A percentile compares a stretch with the other conserved stretches of the same genome.
phyloP scores from a whole-genome alignment of 1,140 invertebrate genomes.

The Macrotrachela quadricornifera region DNA sequence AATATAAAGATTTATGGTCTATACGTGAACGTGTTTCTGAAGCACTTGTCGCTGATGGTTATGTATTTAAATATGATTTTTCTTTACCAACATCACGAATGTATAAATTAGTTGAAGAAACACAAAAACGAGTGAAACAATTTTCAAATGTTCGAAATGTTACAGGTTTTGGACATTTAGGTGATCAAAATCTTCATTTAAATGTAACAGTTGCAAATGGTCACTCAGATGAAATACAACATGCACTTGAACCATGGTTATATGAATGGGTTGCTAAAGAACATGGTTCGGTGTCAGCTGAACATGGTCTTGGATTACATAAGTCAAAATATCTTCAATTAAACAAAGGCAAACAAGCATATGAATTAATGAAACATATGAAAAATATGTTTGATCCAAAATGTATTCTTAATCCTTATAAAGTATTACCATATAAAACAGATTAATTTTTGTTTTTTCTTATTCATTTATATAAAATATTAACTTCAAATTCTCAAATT shows the following conservation, averaged over 20 bases:
- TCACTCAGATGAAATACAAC: constrained; percentile 31
- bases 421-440: constrained; percentile 40
- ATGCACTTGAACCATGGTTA: constrained; percentile 58
- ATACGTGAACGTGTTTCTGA: constrained; percentile 62
- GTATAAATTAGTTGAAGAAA: constrained; percentile 53
- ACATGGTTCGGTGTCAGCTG: constrained; percentile 72
- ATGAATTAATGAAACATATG: constrained; percentile 56
- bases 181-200: constrained; percentile 63
- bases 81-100: constrained; percentile 61
- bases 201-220: constrained; percentile 55
- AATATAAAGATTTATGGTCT: constrained; percentile 50
- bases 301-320: constrained; percentile 77
- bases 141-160: constrained; percentile 29
- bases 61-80: constrained; percentile 85
- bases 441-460: background rate
- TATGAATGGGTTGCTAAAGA: constrained; percentile 59
- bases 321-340: constrained; percentile 65
- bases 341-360: constrained; percentile 50
- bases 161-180: constrained; percentile 73
- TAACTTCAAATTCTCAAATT: background rate
- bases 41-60: constrained; percentile 54
- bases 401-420: constrained; percentile 82
- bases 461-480: background rate
- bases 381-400: constrained; percentile 74
- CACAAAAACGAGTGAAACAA: constrained; percentile 36